These are phyloP conservation scores for Synanthedon tipuliformis DNA, from an alignment of 2,888 invertebrate genomes.

Conservation along the genomic window DNA sequence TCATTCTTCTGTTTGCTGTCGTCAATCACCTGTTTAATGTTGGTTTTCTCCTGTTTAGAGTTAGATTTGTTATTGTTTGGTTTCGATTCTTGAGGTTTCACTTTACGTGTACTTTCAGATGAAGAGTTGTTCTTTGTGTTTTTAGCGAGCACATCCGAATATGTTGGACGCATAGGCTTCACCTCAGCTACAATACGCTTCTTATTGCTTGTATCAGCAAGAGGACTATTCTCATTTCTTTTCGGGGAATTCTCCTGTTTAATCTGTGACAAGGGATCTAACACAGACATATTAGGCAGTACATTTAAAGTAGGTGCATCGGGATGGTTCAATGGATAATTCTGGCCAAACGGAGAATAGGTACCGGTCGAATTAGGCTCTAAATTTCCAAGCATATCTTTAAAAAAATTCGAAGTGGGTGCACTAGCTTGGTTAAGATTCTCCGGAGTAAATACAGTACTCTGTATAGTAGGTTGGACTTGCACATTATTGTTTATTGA, in stretches of 20 bases:
- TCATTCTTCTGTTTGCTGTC: constrained; percentile 49
- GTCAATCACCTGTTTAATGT: constrained; percentile 34
- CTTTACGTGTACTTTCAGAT: constrained; percentile 58
- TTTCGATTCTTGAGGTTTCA: constrained; percentile 51
- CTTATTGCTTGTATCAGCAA: constrained; percentile 68
- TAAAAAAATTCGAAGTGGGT: constrained; percentile 70
- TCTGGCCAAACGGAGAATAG: constrained; percentile 79
- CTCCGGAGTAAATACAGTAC: constrained; percentile 29
- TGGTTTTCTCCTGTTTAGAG: constrained; percentile 48
- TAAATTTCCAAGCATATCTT: constrained; percentile 80
- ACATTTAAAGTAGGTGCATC: constrained; percentile 46
- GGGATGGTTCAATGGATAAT: constrained; percentile 65
- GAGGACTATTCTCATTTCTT: constrained; percentile 51
- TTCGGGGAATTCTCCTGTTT: constrained; percentile 51
- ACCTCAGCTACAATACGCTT: constrained; percentile 87
- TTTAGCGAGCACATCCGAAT: constrained; percentile 86
- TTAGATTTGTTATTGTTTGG: constrained; percentile 40
- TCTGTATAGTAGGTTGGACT: constrained; percentile 24
- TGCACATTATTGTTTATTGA: constrained; percentile 32
- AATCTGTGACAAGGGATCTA: constrained; percentile 32
- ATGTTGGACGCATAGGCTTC: constrained; percentile 87
- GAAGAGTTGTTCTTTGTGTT: constrained; percentile 62
- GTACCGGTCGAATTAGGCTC: constrained; percentile 78
- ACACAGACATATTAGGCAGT: constrained; percentile 31
- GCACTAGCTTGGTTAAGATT: constrained; percentile 26